phyloP scores from a whole-genome alignment of 1,140 invertebrate genomes.

The Eupristina koningsbergeri region DNA sequence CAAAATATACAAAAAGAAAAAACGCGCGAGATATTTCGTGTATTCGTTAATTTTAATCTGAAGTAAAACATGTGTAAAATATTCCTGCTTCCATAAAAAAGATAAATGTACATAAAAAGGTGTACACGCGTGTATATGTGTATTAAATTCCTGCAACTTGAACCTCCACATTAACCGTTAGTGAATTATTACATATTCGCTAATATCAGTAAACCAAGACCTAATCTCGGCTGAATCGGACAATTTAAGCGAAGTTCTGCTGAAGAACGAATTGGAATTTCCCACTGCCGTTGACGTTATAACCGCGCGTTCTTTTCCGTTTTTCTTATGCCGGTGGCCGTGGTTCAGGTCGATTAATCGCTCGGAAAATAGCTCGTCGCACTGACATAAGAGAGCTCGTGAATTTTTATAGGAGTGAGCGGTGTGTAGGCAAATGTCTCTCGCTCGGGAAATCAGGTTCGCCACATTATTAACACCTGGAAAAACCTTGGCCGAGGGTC shows the following conservation, averaged over 20 bases:
- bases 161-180: background rate
- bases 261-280: background rate
- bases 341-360: constrained; percentile 24
- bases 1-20: background rate
- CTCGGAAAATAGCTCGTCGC: constrained; percentile 50
- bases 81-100: background rate
- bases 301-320: too few species aligned
- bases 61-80: background rate
- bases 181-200: background rate
- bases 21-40: background rate
- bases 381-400: constrained; percentile 11
- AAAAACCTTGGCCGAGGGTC: background rate
- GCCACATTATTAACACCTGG: constrained; percentile 29
- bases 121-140: too few species aligned
- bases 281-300: background rate
- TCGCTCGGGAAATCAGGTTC: constrained; percentile 40
- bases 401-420: background rate
- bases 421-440: background rate
- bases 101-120: too few species aligned
- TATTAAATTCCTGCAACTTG: background rate
- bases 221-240: background rate
- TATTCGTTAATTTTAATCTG: background rate
- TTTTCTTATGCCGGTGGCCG: background rate
- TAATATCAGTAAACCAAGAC: background rate
- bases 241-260: background rate